Evolutionary conservation across 2,888 invertebrate species (phyloP).

Genomic region (Eupithecia subfuscata): DNA sequence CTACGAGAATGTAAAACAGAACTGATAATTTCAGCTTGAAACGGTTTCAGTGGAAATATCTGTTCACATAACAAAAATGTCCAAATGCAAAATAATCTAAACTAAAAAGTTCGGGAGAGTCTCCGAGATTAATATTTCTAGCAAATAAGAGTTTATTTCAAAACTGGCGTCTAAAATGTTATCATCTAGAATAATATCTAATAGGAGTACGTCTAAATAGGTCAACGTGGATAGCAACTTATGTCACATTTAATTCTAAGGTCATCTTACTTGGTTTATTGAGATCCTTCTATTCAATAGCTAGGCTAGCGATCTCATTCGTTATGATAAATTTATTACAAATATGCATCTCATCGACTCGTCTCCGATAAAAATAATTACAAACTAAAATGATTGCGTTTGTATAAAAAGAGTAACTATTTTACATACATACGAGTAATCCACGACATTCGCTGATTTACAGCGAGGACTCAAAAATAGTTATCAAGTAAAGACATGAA

Average conservation of each 20-base stretch:
- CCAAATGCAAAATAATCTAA: conserved; percentile 70
- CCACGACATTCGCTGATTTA: conserved; percentile 55
- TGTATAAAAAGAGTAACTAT: conserved; percentile 72
- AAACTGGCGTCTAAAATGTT: conserved; percentile 35
- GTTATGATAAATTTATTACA: conserved; percentile 33
- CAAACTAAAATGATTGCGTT: conserved; percentile 79
- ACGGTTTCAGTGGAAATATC: conserved; percentile 53
- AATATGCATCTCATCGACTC: conserved; percentile 58
- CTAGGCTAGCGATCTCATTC: conserved; percentile 32
- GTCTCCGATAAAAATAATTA: conserved; percentile 68
- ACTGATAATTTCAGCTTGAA: conserved; percentile 58
- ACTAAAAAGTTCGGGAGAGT: conserved; percentile 61
- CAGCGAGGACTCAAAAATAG: conserved; percentile 35
- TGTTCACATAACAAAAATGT: conserved; percentile 65
- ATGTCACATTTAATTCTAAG: conserved; percentile 33
- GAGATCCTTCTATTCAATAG: conserved; percentile 31
- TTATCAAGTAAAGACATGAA: conserved; percentile 2
- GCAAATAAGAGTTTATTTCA: conserved; percentile 39
- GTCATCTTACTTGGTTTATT: conserved; percentile 34
- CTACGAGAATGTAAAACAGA: conserved; percentile 49
- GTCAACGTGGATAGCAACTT: conserved; percentile 32
- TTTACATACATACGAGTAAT: conserved; percentile 67
- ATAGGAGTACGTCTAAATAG: conserved; percentile 31
- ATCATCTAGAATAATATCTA: conserved; percentile 33
- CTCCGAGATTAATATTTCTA: conserved; percentile 57